Evolutionary conservation across 2,797 vertebrate species (phyloP).

Genomic region (Serranus cabrilla): DNA sequence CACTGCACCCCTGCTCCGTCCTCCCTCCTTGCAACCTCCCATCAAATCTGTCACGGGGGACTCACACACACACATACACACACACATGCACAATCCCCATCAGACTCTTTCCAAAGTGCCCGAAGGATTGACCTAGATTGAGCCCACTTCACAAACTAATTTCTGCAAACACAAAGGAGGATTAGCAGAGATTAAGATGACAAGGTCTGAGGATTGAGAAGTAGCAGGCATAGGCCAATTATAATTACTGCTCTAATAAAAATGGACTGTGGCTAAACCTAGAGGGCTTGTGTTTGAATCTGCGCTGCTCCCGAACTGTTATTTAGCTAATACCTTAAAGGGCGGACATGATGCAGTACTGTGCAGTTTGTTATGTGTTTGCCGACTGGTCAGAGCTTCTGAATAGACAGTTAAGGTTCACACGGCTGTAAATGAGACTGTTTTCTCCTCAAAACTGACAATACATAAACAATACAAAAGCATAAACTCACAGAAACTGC

Average conservation of each 20-base stretch:
- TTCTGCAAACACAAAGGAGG: slow-evolving; percentile 82
- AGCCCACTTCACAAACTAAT: slow-evolving; percentile 83
- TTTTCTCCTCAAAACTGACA: no score
- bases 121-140: slow-evolving; percentile 84
- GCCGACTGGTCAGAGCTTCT: neutral
- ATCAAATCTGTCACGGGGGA: slow-evolving; percentile 63
- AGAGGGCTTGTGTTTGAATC: slow-evolving; percentile 55
- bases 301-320: slow-evolving; percentile 43
- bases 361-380: neutral
- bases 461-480: no score
- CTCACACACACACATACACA: slow-evolving; percentile 32
- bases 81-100: slow-evolving; percentile 14
- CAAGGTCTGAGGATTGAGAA: slow-evolving; percentile 79
- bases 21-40: slow-evolving; percentile 46
- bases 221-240: slow-evolving; percentile 82
- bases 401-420: neutral
- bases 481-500: no score
- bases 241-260: slow-evolving; percentile 79
- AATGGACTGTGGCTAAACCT: slow-evolving; percentile 69
- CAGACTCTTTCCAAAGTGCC: slow-evolving; percentile 65
- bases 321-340: slow-evolving; percentile 43
- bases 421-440: neutral
- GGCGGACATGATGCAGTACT: slow-evolving; percentile 4
- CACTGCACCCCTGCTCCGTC: slow-evolving; percentile 54
- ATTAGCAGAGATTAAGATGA: slow-evolving; percentile 86